These are phyloP conservation scores for Artibeus jamaicensis DNA, from an alignment of 2,797 vertebrate genomes.

Conservation along the genomic window DNA sequence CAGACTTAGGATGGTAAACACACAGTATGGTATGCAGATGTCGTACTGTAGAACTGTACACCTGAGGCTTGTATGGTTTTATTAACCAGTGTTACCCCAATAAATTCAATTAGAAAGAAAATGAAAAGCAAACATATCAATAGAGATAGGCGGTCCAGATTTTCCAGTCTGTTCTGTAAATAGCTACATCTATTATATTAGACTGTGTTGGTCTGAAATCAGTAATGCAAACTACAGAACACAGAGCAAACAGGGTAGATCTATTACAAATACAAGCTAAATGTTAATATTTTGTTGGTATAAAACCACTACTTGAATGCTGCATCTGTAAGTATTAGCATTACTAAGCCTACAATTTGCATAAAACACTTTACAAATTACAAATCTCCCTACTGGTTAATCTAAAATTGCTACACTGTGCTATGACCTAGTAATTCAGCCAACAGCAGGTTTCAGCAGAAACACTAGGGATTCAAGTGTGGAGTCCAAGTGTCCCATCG, in stretches of 20 bases:
- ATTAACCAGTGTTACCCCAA: neutral
- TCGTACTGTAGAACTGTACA: neutral
- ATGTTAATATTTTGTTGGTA: slow-evolving; percentile 45
- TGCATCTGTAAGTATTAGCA: slow-evolving; percentile 18
- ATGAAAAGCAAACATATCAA: slow-evolving; percentile 26
- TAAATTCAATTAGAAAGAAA: neutral
- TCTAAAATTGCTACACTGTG: slow-evolving; percentile 45
- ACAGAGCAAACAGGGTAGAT: slow-evolving; percentile 21
- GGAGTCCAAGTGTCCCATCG: neutral
- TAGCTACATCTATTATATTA: neutral
- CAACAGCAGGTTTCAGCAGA: slow-evolving; percentile 12
- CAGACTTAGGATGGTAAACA: neutral
- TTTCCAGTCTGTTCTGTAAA: neutral
- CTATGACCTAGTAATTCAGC: slow-evolving; percentile 48
- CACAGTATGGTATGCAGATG: neutral
- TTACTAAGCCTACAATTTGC: slow-evolving; percentile 54
- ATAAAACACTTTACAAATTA: slow-evolving; percentile 48
- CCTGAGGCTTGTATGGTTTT: neutral
- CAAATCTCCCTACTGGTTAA: slow-evolving; percentile 26
- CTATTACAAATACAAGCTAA: slow-evolving; percentile 31
- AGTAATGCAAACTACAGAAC: slow-evolving; percentile 14
- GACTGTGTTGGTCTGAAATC: neutral
- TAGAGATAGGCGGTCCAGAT: neutral
- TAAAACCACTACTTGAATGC: slow-evolving; percentile 50
- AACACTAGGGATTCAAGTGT: slow-evolving; percentile 2